Evolutionary conservation across 2,113 vertebrate species (phyloP).

Genomic region (Chaenocephalus aceratus): DNA sequence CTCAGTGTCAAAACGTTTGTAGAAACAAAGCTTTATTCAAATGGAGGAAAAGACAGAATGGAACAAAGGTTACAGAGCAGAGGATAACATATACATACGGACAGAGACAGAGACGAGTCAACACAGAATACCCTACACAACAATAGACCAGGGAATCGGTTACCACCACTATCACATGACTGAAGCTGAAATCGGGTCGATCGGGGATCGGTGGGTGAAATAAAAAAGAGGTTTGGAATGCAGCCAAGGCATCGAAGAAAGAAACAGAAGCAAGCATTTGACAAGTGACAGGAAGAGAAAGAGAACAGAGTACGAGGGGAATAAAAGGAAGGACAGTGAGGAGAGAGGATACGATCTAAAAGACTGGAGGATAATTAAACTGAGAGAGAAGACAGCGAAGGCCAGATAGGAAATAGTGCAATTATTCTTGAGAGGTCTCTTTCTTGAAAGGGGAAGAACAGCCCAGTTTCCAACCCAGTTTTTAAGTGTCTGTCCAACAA

Average conservation of each 20-base stretch:
- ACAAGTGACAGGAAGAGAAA: slow-evolving; percentile 41
- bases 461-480: slow-evolving; percentile 1
- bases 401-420: slow-evolving; percentile 13
- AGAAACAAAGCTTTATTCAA: slow-evolving; percentile 26
- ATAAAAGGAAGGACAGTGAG: slow-evolving; percentile 25
- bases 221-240: slow-evolving; percentile 7
- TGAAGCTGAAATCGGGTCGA: background rate
- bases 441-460: slow-evolving; percentile 11
- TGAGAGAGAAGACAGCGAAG: slow-evolving; percentile 17
- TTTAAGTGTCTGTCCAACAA: slow-evolving; percentile 30
- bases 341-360: slow-evolving; percentile 26
- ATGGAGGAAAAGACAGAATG: slow-evolving; percentile 10
- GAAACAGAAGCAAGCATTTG: slow-evolving; percentile 16
- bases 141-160: background rate
- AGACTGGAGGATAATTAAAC: slow-evolving; percentile 16
- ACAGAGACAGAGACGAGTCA: slow-evolving; percentile 7
- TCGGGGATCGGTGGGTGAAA: background rate
- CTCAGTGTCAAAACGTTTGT: slow-evolving; percentile 51
- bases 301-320: slow-evolving; percentile 13
- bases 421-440: slow-evolving; percentile 20
- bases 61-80: slow-evolving; percentile 17
- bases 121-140: background rate
- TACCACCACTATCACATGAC: background rate
- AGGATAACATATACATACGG: slow-evolving; percentile 1
- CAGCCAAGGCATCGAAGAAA: slow-evolving; percentile 8